Conservation (phyloP, 2,888 invertebrate species). For the Coenonympha arcania region DNA sequence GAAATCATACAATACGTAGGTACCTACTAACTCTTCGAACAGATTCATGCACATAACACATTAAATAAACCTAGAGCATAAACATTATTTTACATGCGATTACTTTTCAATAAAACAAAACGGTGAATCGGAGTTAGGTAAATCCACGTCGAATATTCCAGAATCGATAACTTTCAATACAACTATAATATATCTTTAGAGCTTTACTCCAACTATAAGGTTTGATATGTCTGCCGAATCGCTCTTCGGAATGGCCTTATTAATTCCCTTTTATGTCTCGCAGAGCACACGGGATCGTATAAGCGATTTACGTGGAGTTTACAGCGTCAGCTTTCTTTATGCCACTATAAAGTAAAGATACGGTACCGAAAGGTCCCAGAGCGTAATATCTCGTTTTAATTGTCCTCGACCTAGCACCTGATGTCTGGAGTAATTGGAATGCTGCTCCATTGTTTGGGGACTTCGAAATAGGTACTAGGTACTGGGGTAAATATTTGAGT, state of each 20-base stretch:
- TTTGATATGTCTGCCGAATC: constrained; percentile 55
- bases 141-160: constrained; percentile 44
- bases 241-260: constrained; percentile 64
- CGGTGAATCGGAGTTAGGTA: constrained; percentile 38
- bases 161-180: constrained; percentile 69
- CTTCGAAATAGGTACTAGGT: too few relatives aligned
- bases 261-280: constrained; percentile 68
- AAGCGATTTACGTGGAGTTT: constrained; percentile 62
- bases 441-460: constrained; percentile 32
- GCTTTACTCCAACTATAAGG: constrained; percentile 42
- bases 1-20: too few relatives aligned
- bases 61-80: background rate
- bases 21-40: too few relatives aligned
- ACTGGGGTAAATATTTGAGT: background rate
- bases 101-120: constrained; percentile 28
- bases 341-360: constrained; percentile 60
- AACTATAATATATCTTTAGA: constrained; percentile 45
- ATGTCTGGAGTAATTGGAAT: constrained; percentile 34
- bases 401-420: constrained; percentile 54
- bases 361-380: constrained; percentile 39
- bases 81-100: constrained; percentile 1
- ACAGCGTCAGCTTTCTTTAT: constrained; percentile 67
- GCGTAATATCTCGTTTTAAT: constrained; percentile 59
- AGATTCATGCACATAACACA: background rate
- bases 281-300: constrained; percentile 52